Conservation (phyloP, 1,140 invertebrate genomes). For the Drosophila repleta region DNA sequence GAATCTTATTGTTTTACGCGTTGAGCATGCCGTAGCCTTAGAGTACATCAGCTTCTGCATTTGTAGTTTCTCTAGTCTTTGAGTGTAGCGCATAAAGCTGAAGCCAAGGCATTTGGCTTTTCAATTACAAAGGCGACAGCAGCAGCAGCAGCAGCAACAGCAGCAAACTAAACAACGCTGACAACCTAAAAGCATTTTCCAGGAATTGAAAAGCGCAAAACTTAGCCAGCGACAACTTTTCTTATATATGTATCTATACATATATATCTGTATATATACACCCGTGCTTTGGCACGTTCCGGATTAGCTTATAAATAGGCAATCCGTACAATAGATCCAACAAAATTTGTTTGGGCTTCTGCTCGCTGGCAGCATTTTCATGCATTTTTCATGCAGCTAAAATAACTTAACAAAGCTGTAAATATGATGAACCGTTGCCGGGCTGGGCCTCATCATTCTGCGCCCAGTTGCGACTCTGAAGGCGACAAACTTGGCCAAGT, state of each 20-base stretch:
- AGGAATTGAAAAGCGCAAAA: slow-evolving; percentile 8
- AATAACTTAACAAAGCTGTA: slow-evolving; percentile 78
- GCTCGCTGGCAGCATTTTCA: slow-evolving; percentile 27
- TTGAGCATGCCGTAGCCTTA: background rate
- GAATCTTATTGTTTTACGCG: no score
- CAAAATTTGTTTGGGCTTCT: slow-evolving; percentile 19
- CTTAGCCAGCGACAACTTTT: slow-evolving; percentile 37
- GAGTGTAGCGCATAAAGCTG: background rate
- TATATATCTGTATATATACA: background rate
- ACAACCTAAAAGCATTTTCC: background rate
- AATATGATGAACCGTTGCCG: slow-evolving; percentile 77
- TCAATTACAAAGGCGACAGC: slow-evolving; percentile 24
- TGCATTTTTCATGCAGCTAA: slow-evolving; percentile 76
- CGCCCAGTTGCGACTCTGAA: slow-evolving; percentile 4
- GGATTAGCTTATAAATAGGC: slow-evolving; percentile 80
- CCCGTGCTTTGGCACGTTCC: slow-evolving; percentile 24
- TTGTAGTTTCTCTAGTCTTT: background rate
- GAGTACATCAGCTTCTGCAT: background rate
- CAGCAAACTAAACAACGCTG: background rate
- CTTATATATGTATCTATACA: slow-evolving; percentile 20
- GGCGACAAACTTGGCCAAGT: slow-evolving; percentile 30
- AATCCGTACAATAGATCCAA: slow-evolving; percentile 48
- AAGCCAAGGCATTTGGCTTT: slow-evolving; percentile 11
- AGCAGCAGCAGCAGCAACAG: slow-evolving; percentile 4
- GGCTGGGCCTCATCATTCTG: slow-evolving; percentile 13